Percentiles rank a stretch among this genome's conserved stretches.
These are phyloP conservation scores for Rhincodon typus DNA, from an alignment of 2,797 vertebrate genomes.

Conservation along the genomic window DNA sequence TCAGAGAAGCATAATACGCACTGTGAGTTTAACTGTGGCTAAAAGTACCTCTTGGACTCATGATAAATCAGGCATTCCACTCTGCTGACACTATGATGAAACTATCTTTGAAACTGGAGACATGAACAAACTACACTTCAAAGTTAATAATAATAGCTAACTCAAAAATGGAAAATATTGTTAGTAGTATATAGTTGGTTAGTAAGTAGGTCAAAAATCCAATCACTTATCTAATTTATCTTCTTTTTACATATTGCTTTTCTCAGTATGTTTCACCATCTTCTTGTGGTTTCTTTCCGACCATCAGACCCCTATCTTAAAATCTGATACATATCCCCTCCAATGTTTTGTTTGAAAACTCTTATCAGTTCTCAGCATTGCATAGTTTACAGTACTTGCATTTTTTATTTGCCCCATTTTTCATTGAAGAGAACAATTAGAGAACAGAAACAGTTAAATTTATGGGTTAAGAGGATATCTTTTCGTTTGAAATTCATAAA, in stretches of 20 bases:
- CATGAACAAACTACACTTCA: not conserved
- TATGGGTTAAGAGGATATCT: not conserved
- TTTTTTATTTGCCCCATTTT: not conserved
- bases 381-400: not conserved
- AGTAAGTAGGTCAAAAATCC: slow-evolving; percentile 10
- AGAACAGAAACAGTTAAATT: not conserved
- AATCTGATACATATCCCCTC: not conserved
- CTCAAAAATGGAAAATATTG: not conserved
- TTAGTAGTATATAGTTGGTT: not conserved
- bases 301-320: not conserved
- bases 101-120: not conserved
- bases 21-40: not conserved
- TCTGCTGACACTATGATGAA: not conserved
- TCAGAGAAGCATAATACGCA: not conserved
- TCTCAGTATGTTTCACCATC: not conserved
- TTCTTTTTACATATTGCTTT: not conserved
- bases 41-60: not conserved
- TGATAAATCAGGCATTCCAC: not conserved
- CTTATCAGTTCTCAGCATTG: not conserved
- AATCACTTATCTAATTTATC: not conserved
- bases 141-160: not conserved
- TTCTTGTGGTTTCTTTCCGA: not conserved
- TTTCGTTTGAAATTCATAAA: not conserved
- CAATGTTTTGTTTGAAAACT: not conserved
- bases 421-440: not conserved